Evolutionary conservation across 2,888 invertebrate species (phyloP), one percentile per base, ranked within the genome.

Genomic region (Oscheius myriophilus): DNA sequence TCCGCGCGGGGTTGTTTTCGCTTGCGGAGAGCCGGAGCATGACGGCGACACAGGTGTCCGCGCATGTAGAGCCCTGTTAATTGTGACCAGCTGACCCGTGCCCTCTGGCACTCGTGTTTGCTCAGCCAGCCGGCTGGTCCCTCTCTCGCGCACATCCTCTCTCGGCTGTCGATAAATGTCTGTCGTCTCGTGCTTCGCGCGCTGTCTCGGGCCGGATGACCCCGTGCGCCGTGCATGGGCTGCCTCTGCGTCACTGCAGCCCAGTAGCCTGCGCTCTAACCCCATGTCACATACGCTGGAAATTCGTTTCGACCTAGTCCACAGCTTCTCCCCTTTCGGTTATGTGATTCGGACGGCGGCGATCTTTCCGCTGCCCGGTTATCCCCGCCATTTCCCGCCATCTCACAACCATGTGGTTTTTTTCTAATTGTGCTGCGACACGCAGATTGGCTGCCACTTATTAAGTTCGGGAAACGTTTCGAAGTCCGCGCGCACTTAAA

Each of bases 231-330:
- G 49, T 65, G 65, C 57, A 54, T 65, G 55, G 65, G 55, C 57
- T 65, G 52, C 49, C 63, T 63, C 49, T 63, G 52, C 52, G 52
- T 63, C 63, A 52, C 63, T 63, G 52, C 21, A 51, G 9, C 41
- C 26, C 63, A 63, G 52, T 53, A 52, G 63, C 53, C 63, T 63
- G 63, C 23, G 25, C 63, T 63, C 63, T 63, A 63, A 63, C 63
- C 63, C 33, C 65, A 65, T 65, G 65, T 65, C 65, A 49, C 65
- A 65, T 65, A 65, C 54, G 65, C 65, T 65, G 49, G 65, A 65
- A 63, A 65, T 65, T 65, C 65, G 65, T 65, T 65, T 65, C 65
- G 65, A 65, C 65, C 65, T 65, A 55, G 65, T 54, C 65, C 65
- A 53, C 55, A 45, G 65, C 65, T 65, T 65, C 55, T 65, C 46